These are phyloP conservation scores for Phrixothrix hirtus DNA, from an alignment of 2,888 invertebrate species.

Conservation along the genomic window DNA sequence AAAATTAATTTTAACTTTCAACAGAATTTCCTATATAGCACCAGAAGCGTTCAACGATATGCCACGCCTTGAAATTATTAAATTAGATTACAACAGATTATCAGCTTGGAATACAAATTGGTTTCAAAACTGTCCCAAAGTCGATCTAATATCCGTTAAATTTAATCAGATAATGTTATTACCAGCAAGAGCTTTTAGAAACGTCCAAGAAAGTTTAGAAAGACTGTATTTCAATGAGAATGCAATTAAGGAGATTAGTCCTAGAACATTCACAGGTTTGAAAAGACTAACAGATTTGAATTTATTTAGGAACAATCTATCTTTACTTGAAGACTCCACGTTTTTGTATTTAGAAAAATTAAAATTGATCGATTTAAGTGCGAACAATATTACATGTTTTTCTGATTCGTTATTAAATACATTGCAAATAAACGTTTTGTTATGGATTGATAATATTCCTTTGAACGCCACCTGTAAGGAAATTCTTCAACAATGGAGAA, in stretches of 20 bases:
- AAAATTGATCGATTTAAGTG: conserved; percentile 16
- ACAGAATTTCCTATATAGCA: conserved; percentile 34
- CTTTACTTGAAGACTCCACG: conserved; percentile 29
- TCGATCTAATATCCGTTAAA: conserved; percentile 43
- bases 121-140: conserved; percentile 46
- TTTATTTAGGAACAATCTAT: conserved; percentile 39
- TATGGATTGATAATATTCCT: conserved; percentile 21
- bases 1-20: conserved; percentile 34
- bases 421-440: conserved; percentile 8
- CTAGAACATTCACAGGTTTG: conserved; percentile 36
- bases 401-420: conserved; percentile 10
- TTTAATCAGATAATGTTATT: conserved; percentile 43
- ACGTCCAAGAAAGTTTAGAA: conserved; percentile 38
- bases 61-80: conserved; percentile 42
- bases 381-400: conserved; percentile 17
- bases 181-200: conserved; percentile 45
- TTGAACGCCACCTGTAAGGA: conserved; percentile 9
- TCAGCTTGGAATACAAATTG: conserved; percentile 45
- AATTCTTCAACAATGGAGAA: conserved; percentile 11
- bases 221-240: conserved; percentile 37
- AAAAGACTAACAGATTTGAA: conserved; percentile 38
- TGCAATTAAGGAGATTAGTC: conserved; percentile 34
- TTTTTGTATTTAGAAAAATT: conserved; percentile 22
- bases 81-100: conserved; percentile 46
- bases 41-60: conserved; percentile 41